These are phyloP conservation scores for Pelecanus crispus DNA, from an alignment of 2,113 vertebrate species.

Conservation along the genomic window DNA sequence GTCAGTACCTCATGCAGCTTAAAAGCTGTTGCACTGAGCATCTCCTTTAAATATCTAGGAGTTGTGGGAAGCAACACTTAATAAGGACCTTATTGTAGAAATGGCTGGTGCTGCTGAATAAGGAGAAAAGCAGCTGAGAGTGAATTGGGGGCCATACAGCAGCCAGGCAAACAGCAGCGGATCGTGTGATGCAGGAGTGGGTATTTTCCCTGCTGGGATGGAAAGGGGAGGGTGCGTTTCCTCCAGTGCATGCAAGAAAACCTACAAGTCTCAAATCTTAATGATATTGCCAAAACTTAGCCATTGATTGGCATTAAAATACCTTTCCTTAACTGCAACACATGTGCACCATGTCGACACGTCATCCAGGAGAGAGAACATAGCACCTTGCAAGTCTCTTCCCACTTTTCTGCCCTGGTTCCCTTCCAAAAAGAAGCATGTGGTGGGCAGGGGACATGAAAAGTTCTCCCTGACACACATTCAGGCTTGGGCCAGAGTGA, in stretches of 20 bases:
- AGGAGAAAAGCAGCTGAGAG: neutral
- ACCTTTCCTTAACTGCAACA: neutral
- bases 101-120: neutral
- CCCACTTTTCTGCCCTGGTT: neutral
- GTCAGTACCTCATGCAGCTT: neutral
- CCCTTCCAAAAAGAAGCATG: neutral
- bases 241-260: neutral
- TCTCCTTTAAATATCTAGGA: neutral
- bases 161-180: neutral
- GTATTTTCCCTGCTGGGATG: neutral
- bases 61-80: neutral
- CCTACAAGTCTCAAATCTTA: neutral
- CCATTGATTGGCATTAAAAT: neutral
- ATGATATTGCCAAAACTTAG: neutral
- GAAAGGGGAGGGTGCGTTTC: fast-evolving
- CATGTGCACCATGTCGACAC: neutral
- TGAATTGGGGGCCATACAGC: neutral
- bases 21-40: neutral
- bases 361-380: neutral
- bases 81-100: neutral
- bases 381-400: neutral
- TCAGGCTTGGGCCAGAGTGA: neutral
- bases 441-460: fast-evolving
- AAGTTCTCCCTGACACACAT: neutral
- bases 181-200: fast-evolving